These are phyloP conservation scores for Microctenopoma steveboyesi DNA, from an alignment of 2,797 vertebrate species.

Conservation along the genomic window DNA sequence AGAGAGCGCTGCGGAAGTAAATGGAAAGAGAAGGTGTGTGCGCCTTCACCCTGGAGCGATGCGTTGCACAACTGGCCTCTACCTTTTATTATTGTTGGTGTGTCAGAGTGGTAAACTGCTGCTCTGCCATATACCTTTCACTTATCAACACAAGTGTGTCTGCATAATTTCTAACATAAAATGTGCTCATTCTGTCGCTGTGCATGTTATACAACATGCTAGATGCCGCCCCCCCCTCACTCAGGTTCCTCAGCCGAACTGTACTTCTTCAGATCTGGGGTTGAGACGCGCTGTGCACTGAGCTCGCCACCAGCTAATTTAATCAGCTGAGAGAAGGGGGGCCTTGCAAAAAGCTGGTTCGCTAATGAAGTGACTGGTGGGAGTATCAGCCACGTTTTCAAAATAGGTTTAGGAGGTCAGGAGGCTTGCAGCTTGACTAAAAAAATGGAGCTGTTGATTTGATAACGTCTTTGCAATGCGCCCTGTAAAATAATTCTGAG, in stretches of 20 bases:
- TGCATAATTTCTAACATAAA: too few relatives aligned
- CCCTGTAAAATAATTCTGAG: conserved; percentile 13
- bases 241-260: conserved; percentile 8
- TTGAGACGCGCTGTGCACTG: conserved; percentile 13
- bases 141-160: too few relatives aligned
- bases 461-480: conserved; percentile 4
- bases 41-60: conserved; percentile 15
- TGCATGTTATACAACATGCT: too few relatives aligned
- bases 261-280: conserved; percentile 33
- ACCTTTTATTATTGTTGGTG: conserved; percentile 9
- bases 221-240: too few relatives aligned
- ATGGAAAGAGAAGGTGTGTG: conserved; percentile 16
- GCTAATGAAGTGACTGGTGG: conserved; percentile 15
- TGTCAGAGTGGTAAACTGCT: too few relatives aligned
- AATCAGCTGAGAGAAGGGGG: conserved; percentile 5
- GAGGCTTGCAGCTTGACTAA: conserved; percentile 1
- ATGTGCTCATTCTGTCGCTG: too few relatives aligned
- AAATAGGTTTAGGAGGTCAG: conserved; percentile 22
- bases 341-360: conserved; percentile 17
- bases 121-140: too few relatives aligned
- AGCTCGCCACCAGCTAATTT: background rate
- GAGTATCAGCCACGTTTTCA: conserved; percentile 24
- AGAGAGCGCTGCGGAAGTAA: background rate
- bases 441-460: conserved; percentile 6
- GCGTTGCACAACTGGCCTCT: conserved; percentile 4